Conservation (phyloP, 2,888 invertebrate species). For the Dryadula phaetusa region DNA sequence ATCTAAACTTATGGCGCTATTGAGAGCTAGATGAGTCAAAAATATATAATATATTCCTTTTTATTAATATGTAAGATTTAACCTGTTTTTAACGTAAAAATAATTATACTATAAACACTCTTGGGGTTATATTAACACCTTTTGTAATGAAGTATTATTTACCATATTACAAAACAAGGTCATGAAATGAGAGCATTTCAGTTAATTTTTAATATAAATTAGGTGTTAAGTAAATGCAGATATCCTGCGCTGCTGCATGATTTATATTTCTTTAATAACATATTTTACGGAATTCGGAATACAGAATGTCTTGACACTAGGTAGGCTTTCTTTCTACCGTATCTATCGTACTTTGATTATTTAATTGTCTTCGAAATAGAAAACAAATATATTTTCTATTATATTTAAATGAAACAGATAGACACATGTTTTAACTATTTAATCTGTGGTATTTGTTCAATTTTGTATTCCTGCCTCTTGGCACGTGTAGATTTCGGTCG, state of each 20-base stretch:
- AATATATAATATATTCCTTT: not conserved
- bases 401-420: too few relatives aligned
- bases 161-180: not conserved
- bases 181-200: conserved; percentile 4
- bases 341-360: too few relatives aligned
- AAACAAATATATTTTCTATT: too few relatives aligned
- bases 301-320: too few relatives aligned
- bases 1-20: conserved; percentile 21
- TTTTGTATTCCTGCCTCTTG: conserved; percentile 8
- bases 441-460: not conserved
- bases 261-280: not conserved
- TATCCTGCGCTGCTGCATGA: not conserved
- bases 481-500: conserved; percentile 25
- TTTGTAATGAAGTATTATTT: conserved; percentile 3
- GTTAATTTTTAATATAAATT: conserved; percentile 12
- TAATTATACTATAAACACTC: too few relatives aligned
- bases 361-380: too few relatives aligned
- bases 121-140: not conserved
- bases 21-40: conserved; percentile 4
- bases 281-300: too few relatives aligned
- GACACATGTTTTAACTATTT: not conserved
- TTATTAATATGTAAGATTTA: not conserved
- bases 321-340: too few relatives aligned
- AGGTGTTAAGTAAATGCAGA: not conserved
- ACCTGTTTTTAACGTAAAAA: too few relatives aligned